Percentiles rank a stretch among this genome's conserved stretches.
Evolutionary conservation across 1,140 invertebrate genomes (phyloP).

Genomic region (Procambarus clarkii): DNA sequence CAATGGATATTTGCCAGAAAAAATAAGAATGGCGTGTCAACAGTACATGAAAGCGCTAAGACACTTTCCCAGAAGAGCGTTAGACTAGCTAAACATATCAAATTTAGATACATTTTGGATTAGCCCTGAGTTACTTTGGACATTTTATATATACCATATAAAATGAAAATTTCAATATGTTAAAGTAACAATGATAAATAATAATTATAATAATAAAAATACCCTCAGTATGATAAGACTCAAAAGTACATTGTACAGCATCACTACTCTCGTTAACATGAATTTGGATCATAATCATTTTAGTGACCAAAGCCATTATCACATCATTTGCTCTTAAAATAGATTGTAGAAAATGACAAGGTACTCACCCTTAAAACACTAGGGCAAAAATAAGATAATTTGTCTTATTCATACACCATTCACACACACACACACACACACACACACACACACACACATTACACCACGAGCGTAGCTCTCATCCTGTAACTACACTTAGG

Average conservation of each 20-base stretch:
- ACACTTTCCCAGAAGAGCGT: not conserved
- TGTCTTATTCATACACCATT: conserved; percentile 1
- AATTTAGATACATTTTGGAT: conserved; percentile 37
- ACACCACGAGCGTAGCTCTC: too few species aligned
- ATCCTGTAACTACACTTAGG: too few species aligned
- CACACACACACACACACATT: too few species aligned
- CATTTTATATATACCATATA: conserved; percentile 20
- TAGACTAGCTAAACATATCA: conserved; percentile 18
- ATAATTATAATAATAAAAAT: not conserved
- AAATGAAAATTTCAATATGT: conserved; percentile 4
- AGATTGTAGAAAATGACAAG: conserved; percentile 8
- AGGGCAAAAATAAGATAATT: conserved; percentile 16
- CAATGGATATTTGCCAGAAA: not conserved
- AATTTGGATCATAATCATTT: not conserved
- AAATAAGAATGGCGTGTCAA: not conserved
- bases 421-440: not conserved
- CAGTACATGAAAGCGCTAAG: not conserved
- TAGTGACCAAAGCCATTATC: not conserved
- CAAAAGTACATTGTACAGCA: not conserved
- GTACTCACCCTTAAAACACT: not conserved
- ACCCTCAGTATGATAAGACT: conserved; percentile 10
- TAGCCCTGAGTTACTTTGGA: conserved; percentile 38
- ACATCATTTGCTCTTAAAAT: not conserved
- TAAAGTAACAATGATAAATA: conserved; percentile 6
- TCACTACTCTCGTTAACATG: not conserved